Percentiles rank a stretch among this genome's conserved stretches.
Conservation (phyloP, 2,113 vertebrate species). For the Mixornis gularis region DNA sequence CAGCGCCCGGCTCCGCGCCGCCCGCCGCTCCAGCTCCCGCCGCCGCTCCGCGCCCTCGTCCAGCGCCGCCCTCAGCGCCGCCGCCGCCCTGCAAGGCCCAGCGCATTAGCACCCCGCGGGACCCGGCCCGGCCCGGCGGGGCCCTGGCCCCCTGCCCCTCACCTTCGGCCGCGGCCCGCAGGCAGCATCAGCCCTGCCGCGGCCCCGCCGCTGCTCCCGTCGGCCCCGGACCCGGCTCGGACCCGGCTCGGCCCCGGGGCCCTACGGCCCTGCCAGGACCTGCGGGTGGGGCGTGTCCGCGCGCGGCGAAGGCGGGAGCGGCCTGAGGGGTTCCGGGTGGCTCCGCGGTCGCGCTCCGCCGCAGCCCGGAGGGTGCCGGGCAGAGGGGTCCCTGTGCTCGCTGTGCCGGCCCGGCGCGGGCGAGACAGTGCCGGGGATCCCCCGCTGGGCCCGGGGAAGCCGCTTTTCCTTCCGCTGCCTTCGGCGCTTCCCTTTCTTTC, state of each 20-base stretch:
- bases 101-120: background rate
- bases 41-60: background rate
- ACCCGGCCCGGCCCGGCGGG: background rate
- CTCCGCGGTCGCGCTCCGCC: fast-evolving
- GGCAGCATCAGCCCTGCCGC: background rate
- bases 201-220: too few relatives aligned
- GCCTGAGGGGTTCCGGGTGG: background rate
- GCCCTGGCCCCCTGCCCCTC: background rate
- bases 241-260: too few relatives aligned
- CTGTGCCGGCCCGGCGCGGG: background rate
- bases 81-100: background rate
- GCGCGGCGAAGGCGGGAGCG: background rate
- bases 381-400: fast-evolving
- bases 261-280: background rate
- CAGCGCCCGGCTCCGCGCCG: background rate
- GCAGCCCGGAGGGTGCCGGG: fast-evolving
- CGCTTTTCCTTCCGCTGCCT: background rate
- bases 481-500: background rate
- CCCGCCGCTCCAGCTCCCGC: conserved; percentile 4
- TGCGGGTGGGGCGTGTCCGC: background rate
- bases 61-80: background rate
- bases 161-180: background rate
- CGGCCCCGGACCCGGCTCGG: too few relatives aligned
- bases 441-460: too few relatives aligned
- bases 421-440: fast-evolving